These are phyloP conservation scores for Chrysolina americana DNA, from an alignment of 2,888 invertebrate genomes.

Conservation along the genomic window DNA sequence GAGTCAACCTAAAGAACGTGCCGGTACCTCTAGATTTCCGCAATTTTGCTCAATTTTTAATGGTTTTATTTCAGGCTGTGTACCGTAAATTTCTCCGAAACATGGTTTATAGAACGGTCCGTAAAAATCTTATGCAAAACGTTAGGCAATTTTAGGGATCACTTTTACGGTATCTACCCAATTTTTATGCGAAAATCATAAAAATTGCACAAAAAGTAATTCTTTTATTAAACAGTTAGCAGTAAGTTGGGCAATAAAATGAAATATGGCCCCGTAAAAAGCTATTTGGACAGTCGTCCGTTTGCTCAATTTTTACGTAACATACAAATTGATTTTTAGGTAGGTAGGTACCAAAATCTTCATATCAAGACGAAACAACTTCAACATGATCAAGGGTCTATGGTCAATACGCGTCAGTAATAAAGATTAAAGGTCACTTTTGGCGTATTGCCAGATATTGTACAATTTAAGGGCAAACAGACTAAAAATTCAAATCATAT, in stretches of 20 bases:
- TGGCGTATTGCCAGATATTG: too few species aligned
- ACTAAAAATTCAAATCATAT: too few species aligned
- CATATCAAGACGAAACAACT: neutral
- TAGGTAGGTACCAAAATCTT: neutral
- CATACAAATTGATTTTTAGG: neutral
- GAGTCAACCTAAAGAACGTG: conserved; percentile 36
- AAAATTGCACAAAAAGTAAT: conserved; percentile 45
- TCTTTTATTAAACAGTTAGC: conserved; percentile 28
- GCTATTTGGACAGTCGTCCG: neutral
- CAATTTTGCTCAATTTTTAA: conserved; percentile 38
- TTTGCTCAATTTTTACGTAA: conserved; percentile 9
- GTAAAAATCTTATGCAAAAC: conserved; percentile 23
- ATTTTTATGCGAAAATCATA: conserved; percentile 44
- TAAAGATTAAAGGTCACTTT: too few species aligned
- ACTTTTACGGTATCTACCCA: conserved; percentile 33
- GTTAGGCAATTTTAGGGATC: conserved; percentile 24
- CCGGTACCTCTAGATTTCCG: conserved; percentile 30
- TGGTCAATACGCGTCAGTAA: neutral
- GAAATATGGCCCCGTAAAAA: conserved; percentile 32
- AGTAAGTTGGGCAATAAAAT: conserved; percentile 21
- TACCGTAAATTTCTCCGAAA: conserved; percentile 34
- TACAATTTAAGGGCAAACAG: too few species aligned
- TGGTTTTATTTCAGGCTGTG: conserved; percentile 36
- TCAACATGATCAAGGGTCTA: neutral
- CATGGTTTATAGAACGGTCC: neutral